These are phyloP conservation scores for Armadillidium nasatum DNA, from an alignment of 1,140 invertebrate genomes.

Conservation along the genomic window DNA sequence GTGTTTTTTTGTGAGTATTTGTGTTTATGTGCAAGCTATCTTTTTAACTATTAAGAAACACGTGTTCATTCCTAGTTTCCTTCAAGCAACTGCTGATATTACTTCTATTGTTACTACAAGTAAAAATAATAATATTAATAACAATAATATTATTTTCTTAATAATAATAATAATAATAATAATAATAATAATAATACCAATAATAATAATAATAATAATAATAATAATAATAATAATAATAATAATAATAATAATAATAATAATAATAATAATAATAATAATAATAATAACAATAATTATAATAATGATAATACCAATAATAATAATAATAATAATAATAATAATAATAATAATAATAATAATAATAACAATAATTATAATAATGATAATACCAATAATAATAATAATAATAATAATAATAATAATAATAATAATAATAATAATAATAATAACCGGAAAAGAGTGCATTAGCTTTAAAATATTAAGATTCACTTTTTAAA, in stretches of 20 bases:
- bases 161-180: neutral
- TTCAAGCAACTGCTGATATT: neutral
- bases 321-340: conserved; percentile 8
- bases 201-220: neutral
- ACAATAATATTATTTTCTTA: neutral
- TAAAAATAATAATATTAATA: too few relatives aligned
- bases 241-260: conserved; percentile 15
- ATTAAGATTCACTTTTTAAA: too few relatives aligned
- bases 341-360: conserved; percentile 15
- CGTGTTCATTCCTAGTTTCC: too few relatives aligned
- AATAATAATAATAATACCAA: neutral
- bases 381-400: neutral
- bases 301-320: neutral
- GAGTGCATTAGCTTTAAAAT: too few relatives aligned
- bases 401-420: conserved; percentile 15
- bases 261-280: conserved; percentile 12
- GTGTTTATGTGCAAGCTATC: too few relatives aligned
- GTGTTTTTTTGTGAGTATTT: too few relatives aligned
- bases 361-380: conserved; percentile 1
- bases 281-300: neutral
- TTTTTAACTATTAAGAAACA: too few relatives aligned
- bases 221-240: neutral
- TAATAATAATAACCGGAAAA: too few relatives aligned
- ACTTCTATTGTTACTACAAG: neutral
- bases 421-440: neutral